A percentile compares a stretch with the other conserved stretches of the same genome.
phyloP scores from a whole-genome alignment of 2,113 vertebrate genomes.

The Dicaeum eximium region DNA sequence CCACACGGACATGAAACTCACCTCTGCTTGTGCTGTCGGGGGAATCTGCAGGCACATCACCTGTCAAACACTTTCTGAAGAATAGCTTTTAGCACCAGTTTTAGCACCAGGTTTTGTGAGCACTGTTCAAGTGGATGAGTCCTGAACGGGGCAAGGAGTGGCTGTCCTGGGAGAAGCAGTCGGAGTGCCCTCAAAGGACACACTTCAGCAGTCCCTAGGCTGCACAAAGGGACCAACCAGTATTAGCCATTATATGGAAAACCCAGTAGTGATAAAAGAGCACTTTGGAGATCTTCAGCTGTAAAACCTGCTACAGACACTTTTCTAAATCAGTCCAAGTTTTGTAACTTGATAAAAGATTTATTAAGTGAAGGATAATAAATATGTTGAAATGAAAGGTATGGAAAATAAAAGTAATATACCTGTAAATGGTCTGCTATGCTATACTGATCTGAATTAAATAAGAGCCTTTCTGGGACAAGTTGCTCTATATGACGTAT shows the following conservation, averaged over 20 bases:
- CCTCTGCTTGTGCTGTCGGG: background rate
- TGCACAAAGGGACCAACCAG: background rate
- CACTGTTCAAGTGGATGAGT: background rate
- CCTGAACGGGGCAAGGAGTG: background rate
- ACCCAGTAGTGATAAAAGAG: conserved; percentile 18
- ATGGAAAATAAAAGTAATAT: conserved; percentile 48
- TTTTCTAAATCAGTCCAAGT: conserved; percentile 49
- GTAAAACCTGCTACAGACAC: conserved; percentile 28
- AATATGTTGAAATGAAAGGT: conserved; percentile 21
- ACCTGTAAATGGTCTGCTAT: background rate
- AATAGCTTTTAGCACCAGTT: background rate
- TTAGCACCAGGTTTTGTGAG: background rate
- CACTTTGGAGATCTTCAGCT: conserved; percentile 38
- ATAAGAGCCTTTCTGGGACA: background rate
- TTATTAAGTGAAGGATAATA: conserved; percentile 61
- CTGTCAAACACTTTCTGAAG: background rate
- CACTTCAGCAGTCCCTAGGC: background rate
- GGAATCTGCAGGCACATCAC: background rate
- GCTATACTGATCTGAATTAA: background rate
- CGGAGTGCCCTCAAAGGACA: background rate
- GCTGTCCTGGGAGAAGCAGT: background rate
- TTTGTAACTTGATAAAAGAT: conserved; percentile 64
- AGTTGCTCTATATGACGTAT: background rate
- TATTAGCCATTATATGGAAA: background rate
- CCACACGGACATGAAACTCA: background rate